These are phyloP conservation scores for Pterostichus niger DNA, from an alignment of 2,888 invertebrate species.

Conservation along the genomic window DNA sequence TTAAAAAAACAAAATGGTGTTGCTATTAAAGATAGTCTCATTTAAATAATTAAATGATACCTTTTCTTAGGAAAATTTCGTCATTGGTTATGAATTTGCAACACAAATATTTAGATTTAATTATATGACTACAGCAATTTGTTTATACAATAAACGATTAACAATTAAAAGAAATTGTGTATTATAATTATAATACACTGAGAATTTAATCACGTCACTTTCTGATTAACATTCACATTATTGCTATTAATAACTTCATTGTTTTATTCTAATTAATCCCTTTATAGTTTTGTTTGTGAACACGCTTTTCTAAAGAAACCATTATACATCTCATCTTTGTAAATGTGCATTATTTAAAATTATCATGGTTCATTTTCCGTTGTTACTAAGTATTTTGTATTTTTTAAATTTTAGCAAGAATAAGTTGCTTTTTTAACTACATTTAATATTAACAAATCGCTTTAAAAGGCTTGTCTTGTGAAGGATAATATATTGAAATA, in stretches of 20 bases:
- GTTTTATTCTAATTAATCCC: background rate
- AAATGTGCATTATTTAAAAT: background rate
- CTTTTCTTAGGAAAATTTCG: too few species aligned
- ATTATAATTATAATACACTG: background rate
- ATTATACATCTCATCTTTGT: background rate
- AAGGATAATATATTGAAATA: too few species aligned
- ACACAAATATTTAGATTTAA: too few species aligned
- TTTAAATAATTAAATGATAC: too few species aligned
- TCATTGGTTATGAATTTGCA: too few species aligned
- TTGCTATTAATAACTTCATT: background rate
- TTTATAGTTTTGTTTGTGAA: background rate
- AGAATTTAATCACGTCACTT: conserved; percentile 5
- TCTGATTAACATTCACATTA: conserved; percentile 2
- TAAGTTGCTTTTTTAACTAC: too few species aligned
- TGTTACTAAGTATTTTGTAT: background rate
- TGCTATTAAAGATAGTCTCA: too few species aligned
- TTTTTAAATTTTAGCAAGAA: too few species aligned
- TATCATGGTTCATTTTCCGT: background rate
- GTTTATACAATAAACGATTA: background rate
- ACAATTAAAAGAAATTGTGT: conserved; percentile 3
- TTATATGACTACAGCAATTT: background rate
- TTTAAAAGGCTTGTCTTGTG: too few species aligned
- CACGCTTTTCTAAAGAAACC: background rate
- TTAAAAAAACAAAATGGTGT: too few species aligned
- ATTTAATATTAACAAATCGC: too few species aligned